Evolutionary conservation across 2,113 vertebrate genomes (phyloP), one percentile per base, ranked within the genome.

Genomic region (Prunella fulvescens): DNA sequence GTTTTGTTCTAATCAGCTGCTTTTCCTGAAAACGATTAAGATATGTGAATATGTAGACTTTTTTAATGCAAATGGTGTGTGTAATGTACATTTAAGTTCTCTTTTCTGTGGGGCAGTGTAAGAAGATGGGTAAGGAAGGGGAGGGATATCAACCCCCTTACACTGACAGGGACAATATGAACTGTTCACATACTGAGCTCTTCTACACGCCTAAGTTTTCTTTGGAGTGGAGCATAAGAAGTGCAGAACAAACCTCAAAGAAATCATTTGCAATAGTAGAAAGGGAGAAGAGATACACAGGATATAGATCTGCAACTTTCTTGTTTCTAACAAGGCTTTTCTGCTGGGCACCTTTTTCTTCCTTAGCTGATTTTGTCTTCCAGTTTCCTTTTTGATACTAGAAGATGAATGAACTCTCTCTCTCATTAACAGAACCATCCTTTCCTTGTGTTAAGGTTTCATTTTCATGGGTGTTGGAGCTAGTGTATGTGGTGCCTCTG

Each of bases 141-240:
- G 33, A 47, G 47, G 42, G n/a, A 6, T 23, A 53, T 4, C 39
- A 35, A 14, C 10, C 37, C 23, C 12, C n/a, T 54, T 26, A 4
- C 3, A 29, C 44, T 3, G 4, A 20, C 23, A 35, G 77, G 15
- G 54, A n/a, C 29, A 4, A 17, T 16, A 0, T 6, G 31, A 17
- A 26, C 22, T 37, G 0, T 28, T 70, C 11, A 12, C 1, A 1
- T 20, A 1, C 54, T 29, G 33, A 47, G 1, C 57, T 69, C 31
- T n/a, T 54, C 60, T 40, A 19, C 28, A 64, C 5, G 33, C 28
- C 39, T 62, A 42, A 40, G 20, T 47, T 42, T 35, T 23, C 17
- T 6, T 19, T 33, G 18, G 33, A 86, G 44, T 42, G 31, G 58
- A 53, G 19, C 29, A 10, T 72, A 15, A 71, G 14, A 39, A 73